Conservation (phyloP, 2,888 invertebrate species). For the Heliconius charithonia region DNA sequence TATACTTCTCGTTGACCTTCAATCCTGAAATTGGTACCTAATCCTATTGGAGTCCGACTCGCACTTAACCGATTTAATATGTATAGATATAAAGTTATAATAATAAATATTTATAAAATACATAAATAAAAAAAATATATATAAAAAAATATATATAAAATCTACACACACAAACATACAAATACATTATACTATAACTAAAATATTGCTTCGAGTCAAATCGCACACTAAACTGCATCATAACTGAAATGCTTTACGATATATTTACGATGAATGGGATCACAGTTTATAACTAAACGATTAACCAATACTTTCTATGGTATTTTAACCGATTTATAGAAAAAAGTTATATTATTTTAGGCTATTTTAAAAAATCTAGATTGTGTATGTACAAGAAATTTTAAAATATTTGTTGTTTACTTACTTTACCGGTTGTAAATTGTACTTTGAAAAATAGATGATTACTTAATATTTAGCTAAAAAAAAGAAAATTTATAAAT, state of each 20-base stretch:
- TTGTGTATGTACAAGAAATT: not conserved
- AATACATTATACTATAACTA: not conserved
- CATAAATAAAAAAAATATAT: no score
- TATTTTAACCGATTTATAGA: constrained; percentile 8
- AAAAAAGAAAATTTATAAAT: no score
- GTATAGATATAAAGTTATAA: no score
- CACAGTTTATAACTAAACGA: constrained; percentile 64
- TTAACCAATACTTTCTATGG: constrained; percentile 66
- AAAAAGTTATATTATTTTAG: not conserved
- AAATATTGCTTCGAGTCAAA: constrained; percentile 20
- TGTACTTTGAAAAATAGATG: no score
- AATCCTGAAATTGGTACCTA: no score
- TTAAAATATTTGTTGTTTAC: no score
- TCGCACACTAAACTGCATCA: constrained; percentile 53
- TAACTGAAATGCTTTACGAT: constrained; percentile 61
- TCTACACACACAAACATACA: not conserved
- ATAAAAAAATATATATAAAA: not conserved
- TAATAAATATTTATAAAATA: no score
- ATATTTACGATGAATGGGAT: constrained; percentile 61
- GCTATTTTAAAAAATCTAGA: not conserved
- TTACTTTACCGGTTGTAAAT: no score
- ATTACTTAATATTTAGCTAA: no score
- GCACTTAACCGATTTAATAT: no score
- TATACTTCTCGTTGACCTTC: no score
- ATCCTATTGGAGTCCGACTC: no score